Conservation (phyloP, 2,888 invertebrate species). For the Tenthredo mesomela region DNA sequence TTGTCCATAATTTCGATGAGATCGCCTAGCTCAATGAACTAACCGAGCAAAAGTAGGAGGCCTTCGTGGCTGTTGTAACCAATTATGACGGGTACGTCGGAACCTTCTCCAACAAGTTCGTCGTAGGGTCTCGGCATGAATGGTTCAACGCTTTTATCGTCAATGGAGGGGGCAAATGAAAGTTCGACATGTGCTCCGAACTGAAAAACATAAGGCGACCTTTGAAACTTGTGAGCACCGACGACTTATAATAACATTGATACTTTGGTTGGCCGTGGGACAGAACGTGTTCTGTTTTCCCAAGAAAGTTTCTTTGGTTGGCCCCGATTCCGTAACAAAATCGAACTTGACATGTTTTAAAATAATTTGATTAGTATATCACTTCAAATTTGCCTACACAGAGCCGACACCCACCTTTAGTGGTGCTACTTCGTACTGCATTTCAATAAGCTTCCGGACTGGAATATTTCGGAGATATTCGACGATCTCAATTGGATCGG, state of each 20-base stretch:
- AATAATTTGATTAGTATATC: too few relatives aligned
- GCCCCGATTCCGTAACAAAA: neutral
- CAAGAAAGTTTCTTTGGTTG: neutral
- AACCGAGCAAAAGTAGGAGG: slow-evolving; percentile 64
- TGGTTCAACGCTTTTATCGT: slow-evolving; percentile 57
- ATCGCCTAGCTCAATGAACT: neutral
- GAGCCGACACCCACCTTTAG: slow-evolving; percentile 54
- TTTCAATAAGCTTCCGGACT: slow-evolving; percentile 58
- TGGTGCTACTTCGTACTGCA: slow-evolving; percentile 54
- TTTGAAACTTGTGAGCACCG: neutral
- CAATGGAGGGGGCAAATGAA: slow-evolving; percentile 58
- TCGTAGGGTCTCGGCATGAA: slow-evolving; percentile 69
- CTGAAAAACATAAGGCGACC: slow-evolving; percentile 53
- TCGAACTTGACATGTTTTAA: neutral
- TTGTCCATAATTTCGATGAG: neutral
- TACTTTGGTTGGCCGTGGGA: neutral
- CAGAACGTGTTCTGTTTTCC: neutral
- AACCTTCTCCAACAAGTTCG: slow-evolving; percentile 66
- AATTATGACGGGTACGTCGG: slow-evolving; percentile 79
- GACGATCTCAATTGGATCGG: slow-evolving; percentile 64
- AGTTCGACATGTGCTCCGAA: slow-evolving; percentile 48
- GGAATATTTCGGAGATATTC: slow-evolving; percentile 67
- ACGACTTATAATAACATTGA: neutral
- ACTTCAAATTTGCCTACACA: neutral
- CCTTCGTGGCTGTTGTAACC: slow-evolving; percentile 80